Conservation (phyloP, 2,888 invertebrate genomes). For the Scelioninae gen. 1 region DNA sequence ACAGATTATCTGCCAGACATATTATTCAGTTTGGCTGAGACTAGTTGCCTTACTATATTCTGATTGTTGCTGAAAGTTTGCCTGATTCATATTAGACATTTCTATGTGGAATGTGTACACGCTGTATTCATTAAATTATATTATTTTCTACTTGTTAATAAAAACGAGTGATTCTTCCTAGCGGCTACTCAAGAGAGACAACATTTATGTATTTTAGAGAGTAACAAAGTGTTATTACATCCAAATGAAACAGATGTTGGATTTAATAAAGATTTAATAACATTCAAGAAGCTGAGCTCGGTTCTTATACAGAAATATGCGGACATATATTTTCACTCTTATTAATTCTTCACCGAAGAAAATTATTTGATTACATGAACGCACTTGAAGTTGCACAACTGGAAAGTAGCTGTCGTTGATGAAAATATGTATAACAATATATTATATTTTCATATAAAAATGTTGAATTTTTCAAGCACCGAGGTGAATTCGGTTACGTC, state of each 20-base stretch:
- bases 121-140: too few species aligned
- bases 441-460: not conserved
- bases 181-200: too few species aligned
- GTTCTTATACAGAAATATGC: conserved; percentile 28
- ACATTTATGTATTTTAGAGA: conserved; percentile 20
- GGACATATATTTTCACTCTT: conserved; percentile 43
- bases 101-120: too few species aligned
- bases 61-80: too few species aligned
- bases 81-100: too few species aligned
- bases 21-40: too few species aligned
- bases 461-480: not conserved
- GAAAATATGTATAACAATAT: conserved; percentile 17
- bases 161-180: too few species aligned
- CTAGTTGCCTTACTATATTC: too few species aligned
- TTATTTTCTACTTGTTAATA: too few species aligned
- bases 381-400: conserved; percentile 1
- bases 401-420: conserved; percentile 20
- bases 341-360: conserved; percentile 36
- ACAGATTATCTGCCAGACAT: too few species aligned
- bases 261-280: conserved; percentile 64
- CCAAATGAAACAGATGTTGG: conserved; percentile 46
- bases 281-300: conserved; percentile 45
- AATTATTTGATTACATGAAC: conserved; percentile 19
- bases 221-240: conserved; percentile 41
- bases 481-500: not conserved